Percentiles rank a stretch among this genome's conserved stretches.
Conservation (phyloP, 1,140 invertebrate species). For the Caenorhabditis tropicalis region DNA sequence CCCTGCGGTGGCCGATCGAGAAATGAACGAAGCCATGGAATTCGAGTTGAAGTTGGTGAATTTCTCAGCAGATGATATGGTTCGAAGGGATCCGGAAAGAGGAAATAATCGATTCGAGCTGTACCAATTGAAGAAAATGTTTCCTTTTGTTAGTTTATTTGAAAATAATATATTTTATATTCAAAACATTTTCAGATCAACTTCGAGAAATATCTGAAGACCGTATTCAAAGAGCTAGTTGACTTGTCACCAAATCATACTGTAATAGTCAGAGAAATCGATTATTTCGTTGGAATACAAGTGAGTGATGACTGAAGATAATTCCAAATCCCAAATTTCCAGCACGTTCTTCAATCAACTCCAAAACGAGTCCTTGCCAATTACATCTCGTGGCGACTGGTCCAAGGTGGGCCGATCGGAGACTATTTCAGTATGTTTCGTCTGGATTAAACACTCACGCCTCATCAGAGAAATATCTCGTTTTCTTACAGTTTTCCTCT, state of each 20-base stretch:
- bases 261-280: slow-evolving; percentile 63
- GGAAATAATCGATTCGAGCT: slow-evolving; percentile 64
- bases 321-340: neutral
- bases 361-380: slow-evolving; percentile 75
- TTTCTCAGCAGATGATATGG: slow-evolving; percentile 64
- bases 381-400: slow-evolving; percentile 67
- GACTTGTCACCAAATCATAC: slow-evolving; percentile 63
- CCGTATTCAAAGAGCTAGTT: slow-evolving; percentile 59
- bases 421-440: slow-evolving; percentile 40
- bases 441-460: neutral
- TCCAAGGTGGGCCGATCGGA: slow-evolving; percentile 56
- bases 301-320: neutral
- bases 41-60: slow-evolving; percentile 94
- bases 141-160: slow-evolving; percentile 58
- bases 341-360: slow-evolving; percentile 74
- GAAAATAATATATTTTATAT: neutral
- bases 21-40: slow-evolving; percentile 83
- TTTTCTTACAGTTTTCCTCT: neutral
- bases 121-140: slow-evolving; percentile 56
- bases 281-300: slow-evolving; percentile 64
- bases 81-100: slow-evolving; percentile 63
- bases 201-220: slow-evolving; percentile 61
- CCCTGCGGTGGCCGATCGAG: slow-evolving; percentile 77
- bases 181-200: slow-evolving; percentile 57
- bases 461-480: too few relatives aligned